Evolutionary conservation across 1,140 invertebrate species (phyloP), one percentile per base, ranked within the genome.

Genomic region (Drosophila fuyamai): DNA sequence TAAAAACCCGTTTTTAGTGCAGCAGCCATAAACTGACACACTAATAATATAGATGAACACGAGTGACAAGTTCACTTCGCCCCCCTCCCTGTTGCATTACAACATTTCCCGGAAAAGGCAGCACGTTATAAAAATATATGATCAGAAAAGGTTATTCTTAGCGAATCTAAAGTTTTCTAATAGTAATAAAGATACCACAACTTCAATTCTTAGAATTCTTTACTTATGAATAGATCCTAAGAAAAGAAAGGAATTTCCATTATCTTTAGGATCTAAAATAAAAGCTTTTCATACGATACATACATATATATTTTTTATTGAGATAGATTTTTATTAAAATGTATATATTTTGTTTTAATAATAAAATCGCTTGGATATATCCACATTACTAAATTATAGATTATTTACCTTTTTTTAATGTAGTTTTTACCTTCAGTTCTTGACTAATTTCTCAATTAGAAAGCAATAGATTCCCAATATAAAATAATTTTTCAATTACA

Each of bases 1-100:
- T 66, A 44, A 16, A 53, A 68, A 68, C 65, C 40, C 14, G 65
- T 68, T 68, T 67, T 65, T 10, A 27, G 46, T 35, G 58, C 58
- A 62, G n/a, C 46, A 36, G 55, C 27, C 55, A 44, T 63, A 66
- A 54, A 66, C 36, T 44, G 61, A 14, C 47, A 43, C 10, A 32
- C 13, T 16, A n/a, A 43, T 58, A 23, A 36, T 46, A 43, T 27
- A 47, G 29, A 44, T 8, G 47, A 36, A 46, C 18, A 12, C 23
- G 27, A 62, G 54, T 43, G 59, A 41, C 53, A 63, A 27, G 57
- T 35, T 41, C 14, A 5, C 29, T 16, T 23, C 9, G 27, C 29
- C 18, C 14, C 32, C 2, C 23, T 38, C 57, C 36, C 46, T 36
- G 35, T 47, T 32, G 13, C 23, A 32, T 44, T 63, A 43, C 60